phyloP scores from a whole-genome alignment of 2,113 vertebrate species.

The Hippolais icterina region DNA sequence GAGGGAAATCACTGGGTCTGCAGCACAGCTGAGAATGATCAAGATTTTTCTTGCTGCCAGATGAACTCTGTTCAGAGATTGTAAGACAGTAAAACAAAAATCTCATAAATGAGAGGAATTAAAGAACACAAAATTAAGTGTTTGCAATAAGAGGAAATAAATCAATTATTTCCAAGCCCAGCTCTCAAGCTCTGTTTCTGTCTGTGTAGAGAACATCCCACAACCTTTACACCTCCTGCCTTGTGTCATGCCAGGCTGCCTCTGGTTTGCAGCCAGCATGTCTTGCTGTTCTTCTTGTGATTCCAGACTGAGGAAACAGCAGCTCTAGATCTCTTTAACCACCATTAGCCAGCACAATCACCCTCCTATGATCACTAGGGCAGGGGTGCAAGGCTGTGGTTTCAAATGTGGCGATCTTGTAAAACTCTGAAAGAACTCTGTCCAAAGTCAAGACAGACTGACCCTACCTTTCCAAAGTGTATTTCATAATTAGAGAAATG shows the following conservation, averaged over 20 bases:
- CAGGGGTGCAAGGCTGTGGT: neutral
- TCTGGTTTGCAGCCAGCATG: neutral
- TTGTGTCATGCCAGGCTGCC: neutral
- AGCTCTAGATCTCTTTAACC: conserved; percentile 7
- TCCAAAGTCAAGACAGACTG: neutral
- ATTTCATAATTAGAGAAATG: neutral
- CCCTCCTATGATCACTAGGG: neutral
- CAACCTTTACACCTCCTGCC: neutral
- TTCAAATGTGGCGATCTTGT: accelerated
- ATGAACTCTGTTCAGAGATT: neutral
- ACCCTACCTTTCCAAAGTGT: neutral
- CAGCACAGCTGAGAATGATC: neutral
- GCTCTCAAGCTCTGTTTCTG: neutral
- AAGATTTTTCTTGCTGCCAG: neutral
- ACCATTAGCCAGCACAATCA: neutral
- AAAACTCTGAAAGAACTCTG: neutral
- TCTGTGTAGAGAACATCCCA: neutral
- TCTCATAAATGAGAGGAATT: neutral
- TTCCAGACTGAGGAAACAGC: conserved; percentile 8
- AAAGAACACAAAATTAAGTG: neutral
- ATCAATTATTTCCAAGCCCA: neutral
- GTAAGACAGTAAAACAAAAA: neutral
- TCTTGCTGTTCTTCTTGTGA: neutral
- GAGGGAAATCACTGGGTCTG: neutral
- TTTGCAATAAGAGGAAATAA: neutral